Conservation (phyloP, 1,140 invertebrate species). For the Euura lappo region DNA sequence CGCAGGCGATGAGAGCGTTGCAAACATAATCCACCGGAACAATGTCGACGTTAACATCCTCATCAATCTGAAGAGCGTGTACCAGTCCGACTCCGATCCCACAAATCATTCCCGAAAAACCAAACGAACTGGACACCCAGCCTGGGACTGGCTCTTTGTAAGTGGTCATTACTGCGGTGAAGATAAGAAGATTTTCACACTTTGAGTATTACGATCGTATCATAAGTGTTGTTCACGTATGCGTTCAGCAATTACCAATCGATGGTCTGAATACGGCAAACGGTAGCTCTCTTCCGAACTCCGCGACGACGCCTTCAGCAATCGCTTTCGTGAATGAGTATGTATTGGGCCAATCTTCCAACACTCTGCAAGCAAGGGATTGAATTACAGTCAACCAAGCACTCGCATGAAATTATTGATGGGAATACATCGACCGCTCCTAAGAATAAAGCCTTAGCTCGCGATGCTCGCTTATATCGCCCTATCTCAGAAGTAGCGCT, state of each 20-base stretch:
- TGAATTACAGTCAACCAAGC: background rate
- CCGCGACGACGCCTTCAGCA: slow-evolving; percentile 55
- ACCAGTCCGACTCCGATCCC: slow-evolving; percentile 66
- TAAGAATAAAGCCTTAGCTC: too few relatives aligned
- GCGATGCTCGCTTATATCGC: too few relatives aligned
- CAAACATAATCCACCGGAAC: slow-evolving; percentile 72
- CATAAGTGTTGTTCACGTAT: too few relatives aligned
- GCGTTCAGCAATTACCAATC: slow-evolving; percentile 50
- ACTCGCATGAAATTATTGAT: background rate
- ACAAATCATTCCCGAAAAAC: slow-evolving; percentile 63
- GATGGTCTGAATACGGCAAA: slow-evolving; percentile 70
- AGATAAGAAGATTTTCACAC: too few relatives aligned
- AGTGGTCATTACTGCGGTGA: slow-evolving; percentile 47
- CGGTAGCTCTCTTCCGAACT: slow-evolving; percentile 58
- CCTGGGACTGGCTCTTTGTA: slow-evolving; percentile 55
- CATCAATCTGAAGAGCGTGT: slow-evolving; percentile 61
- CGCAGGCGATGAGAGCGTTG: slow-evolving; percentile 66
- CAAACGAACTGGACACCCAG: slow-evolving; percentile 77
- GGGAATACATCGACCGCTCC: too few relatives aligned
- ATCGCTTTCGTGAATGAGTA: slow-evolving; percentile 65
- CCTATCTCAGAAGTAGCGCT: too few relatives aligned
- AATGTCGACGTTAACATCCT: slow-evolving; percentile 63
- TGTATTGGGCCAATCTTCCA: slow-evolving; percentile 61
- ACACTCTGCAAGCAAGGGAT: slow-evolving; percentile 34
- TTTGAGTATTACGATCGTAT: too few relatives aligned